Conservation (phyloP, 2,113 vertebrate genomes). For the Ifrita kowaldi region DNA sequence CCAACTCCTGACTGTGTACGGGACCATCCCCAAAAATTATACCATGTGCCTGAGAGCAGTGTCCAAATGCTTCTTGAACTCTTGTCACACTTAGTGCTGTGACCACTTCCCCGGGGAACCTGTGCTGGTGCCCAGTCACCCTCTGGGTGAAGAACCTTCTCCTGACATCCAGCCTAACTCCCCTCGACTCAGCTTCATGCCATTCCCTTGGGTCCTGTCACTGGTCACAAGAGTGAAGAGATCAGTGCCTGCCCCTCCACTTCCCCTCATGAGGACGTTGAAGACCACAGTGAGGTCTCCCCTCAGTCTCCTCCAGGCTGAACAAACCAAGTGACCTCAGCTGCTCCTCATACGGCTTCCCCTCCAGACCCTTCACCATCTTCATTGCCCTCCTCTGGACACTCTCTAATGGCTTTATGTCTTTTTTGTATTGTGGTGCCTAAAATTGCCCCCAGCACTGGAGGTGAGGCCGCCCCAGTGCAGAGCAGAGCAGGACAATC, state of each 20-base stretch:
- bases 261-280: background rate
- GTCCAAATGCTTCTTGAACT: background rate
- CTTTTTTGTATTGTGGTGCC: background rate
- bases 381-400: background rate
- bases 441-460: background rate
- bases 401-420: background rate
- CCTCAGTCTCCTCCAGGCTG: background rate
- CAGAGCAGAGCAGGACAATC: background rate
- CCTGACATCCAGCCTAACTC: background rate
- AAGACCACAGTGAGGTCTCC: background rate
- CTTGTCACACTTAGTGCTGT: background rate
- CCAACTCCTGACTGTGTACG: background rate
- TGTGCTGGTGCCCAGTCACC: background rate
- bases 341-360: background rate
- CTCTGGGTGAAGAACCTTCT: background rate
- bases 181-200: background rate
- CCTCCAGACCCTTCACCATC: background rate
- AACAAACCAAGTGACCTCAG: background rate
- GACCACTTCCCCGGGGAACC: background rate
- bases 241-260: background rate
- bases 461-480: background rate
- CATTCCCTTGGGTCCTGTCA: fast-evolving
- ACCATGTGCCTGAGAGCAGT: background rate
- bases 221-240: background rate
- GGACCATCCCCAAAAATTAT: background rate